phyloP scores from a whole-genome alignment of 2,113 vertebrate species.

The Dolichallabes microphthalmus region DNA sequence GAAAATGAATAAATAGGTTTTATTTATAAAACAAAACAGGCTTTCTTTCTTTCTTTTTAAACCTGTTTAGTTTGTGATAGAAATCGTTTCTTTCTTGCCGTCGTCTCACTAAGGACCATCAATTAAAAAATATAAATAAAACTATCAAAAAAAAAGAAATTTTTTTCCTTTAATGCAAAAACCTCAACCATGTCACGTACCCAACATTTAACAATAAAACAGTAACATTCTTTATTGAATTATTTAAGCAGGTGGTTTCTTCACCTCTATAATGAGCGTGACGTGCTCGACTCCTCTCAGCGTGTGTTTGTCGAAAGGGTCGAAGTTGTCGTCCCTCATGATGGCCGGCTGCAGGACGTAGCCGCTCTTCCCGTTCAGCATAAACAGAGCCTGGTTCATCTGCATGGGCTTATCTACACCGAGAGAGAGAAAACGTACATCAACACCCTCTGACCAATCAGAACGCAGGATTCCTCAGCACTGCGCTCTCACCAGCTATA shows the following conservation, averaged over 20 bases:
- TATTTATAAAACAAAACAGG: too few species aligned
- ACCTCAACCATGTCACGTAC: not conserved
- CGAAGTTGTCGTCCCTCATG: constrained; percentile 92
- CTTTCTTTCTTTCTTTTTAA: not conserved
- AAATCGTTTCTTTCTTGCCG: not conserved
- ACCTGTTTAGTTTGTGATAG: not conserved
- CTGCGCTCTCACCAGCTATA: not conserved
- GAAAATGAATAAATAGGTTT: not conserved
- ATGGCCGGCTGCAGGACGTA: constrained; percentile 89
- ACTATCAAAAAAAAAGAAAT: too few species aligned
- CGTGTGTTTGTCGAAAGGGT: constrained; percentile 90
- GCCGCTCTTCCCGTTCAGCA: constrained; percentile 87
- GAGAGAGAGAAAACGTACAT: not conserved
- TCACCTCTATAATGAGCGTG: constrained; percentile 84
- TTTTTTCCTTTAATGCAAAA: not conserved
- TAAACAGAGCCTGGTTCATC: constrained; percentile 98
- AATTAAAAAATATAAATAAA: not conserved
- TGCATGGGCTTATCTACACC: constrained; percentile 96
- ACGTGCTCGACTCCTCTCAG: constrained; percentile 79
- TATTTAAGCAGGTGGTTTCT: not conserved
- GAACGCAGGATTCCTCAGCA: not conserved
- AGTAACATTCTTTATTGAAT: not conserved
- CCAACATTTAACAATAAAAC: not conserved
- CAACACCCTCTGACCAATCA: not conserved
- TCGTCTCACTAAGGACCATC: not conserved